Base-by-base conservation (phyloP, 2,888 invertebrate species). In the Campopleginae sp. region DNA sequence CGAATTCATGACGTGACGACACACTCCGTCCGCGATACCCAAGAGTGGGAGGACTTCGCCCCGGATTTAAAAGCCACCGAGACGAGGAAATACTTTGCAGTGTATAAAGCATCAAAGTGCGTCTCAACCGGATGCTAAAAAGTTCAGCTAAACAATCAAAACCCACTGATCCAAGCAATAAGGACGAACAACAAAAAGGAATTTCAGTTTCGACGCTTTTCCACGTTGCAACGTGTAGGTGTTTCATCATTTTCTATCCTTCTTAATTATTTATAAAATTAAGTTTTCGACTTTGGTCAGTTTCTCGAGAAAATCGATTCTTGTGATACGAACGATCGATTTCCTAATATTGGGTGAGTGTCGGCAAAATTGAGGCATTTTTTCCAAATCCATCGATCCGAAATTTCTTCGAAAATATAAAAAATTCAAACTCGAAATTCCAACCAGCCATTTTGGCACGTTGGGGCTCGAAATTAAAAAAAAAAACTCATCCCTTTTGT, bases 51-150 rank as follows among this genome's bases (percentile, higher is more conserved):
- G 84, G 70, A 84, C 85, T 74, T 84, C 80, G 86, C 83, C 80
- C 86, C 81, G 87, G 87, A 89, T 88, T 89, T 89, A 89, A 89
- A 89, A 89, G 89, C 87, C 77, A 65, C 84, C 76, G 78, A 79
- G 76, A 77, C 80, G 75, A 68, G 87, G 76, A 77, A 83, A 84
- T 77, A 80, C 86, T 85, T 86, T 80, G 66, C 89, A 89, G 89
- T 89, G 70, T 72, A 58, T 81, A 58, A 78, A 82, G 80, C 77
- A 66, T 82, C 82, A 85, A 85, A 86, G 87, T 85, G 84, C 81
- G 68, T 23, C 71, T 38, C 61, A 79, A 61, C 84, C 84, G 46
- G 76, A 44, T 80, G 27, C 19, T 66, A 58, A 74, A 80, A 44
- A 78, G 14, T 27, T n/a, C n/a, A 23, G 31, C 14, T 27, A 71